phyloP scores from a whole-genome alignment of 1,140 invertebrate species.

The Eulimnadia texana region DNA sequence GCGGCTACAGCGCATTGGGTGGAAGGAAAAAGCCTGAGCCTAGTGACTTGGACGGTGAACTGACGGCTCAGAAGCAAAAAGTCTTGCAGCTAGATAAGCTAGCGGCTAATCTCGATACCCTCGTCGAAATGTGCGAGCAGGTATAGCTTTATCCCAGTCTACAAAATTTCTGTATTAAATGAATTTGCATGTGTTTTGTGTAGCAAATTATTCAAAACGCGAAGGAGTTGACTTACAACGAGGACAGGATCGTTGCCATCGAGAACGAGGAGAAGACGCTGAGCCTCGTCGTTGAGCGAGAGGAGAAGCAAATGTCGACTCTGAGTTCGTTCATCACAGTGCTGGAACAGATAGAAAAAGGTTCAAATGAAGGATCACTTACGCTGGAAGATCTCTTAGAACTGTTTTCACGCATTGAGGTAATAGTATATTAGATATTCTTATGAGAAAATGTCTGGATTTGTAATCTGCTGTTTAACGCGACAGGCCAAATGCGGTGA shows the following conservation, averaged over 20 bases:
- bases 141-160: constrained; percentile 26
- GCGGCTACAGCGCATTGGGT: constrained; percentile 80
- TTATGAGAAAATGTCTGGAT: no score
- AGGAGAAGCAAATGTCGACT: constrained; percentile 54
- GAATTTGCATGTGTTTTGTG: constrained; percentile 17
- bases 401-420: neutral
- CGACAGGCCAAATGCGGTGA: constrained; percentile 25
- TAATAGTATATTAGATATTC: no score
- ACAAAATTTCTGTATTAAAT: constrained; percentile 1
- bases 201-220: constrained; percentile 81
- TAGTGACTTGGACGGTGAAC: constrained; percentile 26
- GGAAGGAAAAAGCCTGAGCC: constrained; percentile 40
- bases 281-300: constrained; percentile 50
- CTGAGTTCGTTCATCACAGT: constrained; percentile 53
- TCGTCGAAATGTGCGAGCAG: constrained; percentile 87
- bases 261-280: constrained; percentile 62
- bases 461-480: neutral
- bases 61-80: constrained; percentile 20
- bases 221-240: constrained; percentile 52
- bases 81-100: constrained; percentile 42
- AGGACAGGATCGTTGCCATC: constrained; percentile 60
- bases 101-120: constrained; percentile 75
- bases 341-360: constrained; percentile 48
- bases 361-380: constrained; percentile 21
- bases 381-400: constrained; percentile 1